Base-by-base conservation (phyloP, 1,140 invertebrate genomes). In the Contarinia nasturtii region DNA sequence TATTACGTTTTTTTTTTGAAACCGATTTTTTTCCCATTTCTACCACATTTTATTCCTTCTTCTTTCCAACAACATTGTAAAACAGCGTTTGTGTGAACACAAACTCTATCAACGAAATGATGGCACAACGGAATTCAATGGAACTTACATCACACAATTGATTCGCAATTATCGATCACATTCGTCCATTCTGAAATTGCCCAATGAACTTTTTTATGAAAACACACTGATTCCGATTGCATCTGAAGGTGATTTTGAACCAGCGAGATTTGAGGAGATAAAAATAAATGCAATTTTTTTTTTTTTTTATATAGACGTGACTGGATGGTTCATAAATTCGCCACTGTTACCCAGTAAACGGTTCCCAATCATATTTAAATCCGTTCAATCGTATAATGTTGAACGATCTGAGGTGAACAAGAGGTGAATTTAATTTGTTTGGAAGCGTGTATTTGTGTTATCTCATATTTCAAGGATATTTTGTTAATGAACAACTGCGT, bases 351-450 rank as follows among this genome's bases (percentile, higher is more conserved):
- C 27, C 4, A 5, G 4, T 10, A 58, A 63, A 46, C 55, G 65
- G 0, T 71, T 74, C 48, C 79, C 80, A 2, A 55, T 82, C 2
- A 61, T 81, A 44, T 82, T 82, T 53, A 73, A 80, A 59, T 75
- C 72, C 7, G 61, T 80, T 14, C 53, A 64, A 50, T 76, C 76
- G 11, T 49, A 48, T 7, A 47, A 47, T 1, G 51, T 15, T 18
- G 17, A 40, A 14, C 21, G 27, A 27, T 27, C 42, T 2, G 21
- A 44, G 12, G 21, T 12, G 12, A 18, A 21, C 7, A 22, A 12
- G 17, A 44, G 42, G 42, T 44, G 4, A 4, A 21, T 8, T 36
- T 36, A n/a, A 36, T 10, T 36, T 36, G 34, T 36, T 8, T 8
- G n/a, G 8, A n/a, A 36, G 8, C 34, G 34, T 36, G n/a, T 8